These are phyloP conservation scores for Phyllopteryx taeniolatus DNA, from an alignment of 2,113 vertebrate species.

Conservation along the genomic window DNA sequence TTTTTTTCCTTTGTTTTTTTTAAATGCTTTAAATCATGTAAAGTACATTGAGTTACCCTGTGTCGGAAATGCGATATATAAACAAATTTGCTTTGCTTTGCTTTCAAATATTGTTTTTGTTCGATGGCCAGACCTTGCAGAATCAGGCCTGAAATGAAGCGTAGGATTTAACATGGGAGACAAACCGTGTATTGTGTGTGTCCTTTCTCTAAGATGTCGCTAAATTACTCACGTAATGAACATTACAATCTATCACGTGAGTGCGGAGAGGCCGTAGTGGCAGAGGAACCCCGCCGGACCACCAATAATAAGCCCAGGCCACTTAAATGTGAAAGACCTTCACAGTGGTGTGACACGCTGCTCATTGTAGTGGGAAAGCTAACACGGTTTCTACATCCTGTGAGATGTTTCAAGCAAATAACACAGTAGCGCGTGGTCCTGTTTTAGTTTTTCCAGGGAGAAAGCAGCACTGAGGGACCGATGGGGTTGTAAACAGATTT, in stretches of 20 bases:
- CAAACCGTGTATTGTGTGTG: background rate
- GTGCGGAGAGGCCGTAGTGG: background rate
- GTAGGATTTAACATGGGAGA: background rate
- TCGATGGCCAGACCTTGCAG: slow-evolving; percentile 5
- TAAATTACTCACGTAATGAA: background rate
- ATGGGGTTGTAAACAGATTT: slow-evolving; percentile 51
- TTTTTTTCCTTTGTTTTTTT: no score
- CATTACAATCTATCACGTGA: background rate
- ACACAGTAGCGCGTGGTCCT: slow-evolving; percentile 38
- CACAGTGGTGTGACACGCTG: background rate
- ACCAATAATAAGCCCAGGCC: background rate
- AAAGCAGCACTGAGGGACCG: slow-evolving; percentile 26
- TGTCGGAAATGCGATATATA: no score
- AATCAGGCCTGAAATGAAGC: background rate
- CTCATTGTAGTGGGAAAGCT: slow-evolving; percentile 1
- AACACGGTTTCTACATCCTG: slow-evolving; percentile 23
- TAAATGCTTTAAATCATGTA: no score
- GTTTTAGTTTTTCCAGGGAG: background rate
- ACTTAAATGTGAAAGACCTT: background rate
- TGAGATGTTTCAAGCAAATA: no score
- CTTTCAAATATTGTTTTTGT: background rate
- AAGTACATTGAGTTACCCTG: no score
- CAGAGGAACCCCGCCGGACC: background rate
- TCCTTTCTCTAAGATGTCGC: background rate
- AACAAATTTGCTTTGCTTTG: no score